Base-by-base conservation (phyloP, 2,797 vertebrate genomes). In the Prionace glauca region DNA sequence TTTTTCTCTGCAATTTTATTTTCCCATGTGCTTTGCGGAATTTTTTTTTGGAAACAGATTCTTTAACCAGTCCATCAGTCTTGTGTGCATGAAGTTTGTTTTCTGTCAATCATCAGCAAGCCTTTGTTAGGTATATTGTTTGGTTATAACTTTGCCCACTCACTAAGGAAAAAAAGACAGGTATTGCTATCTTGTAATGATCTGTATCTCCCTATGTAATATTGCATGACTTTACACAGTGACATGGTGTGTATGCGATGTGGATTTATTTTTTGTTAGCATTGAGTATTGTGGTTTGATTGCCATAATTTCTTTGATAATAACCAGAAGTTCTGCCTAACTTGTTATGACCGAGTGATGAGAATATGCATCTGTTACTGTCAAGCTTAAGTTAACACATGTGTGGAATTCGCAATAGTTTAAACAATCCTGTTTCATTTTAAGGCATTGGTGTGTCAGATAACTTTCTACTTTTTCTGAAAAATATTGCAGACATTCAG, bases 401-500 rank as follows among this genome's bases (percentile, higher is more conserved):
- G 56, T 90, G 88, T 91, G 60, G 56, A 84, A 16, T 36, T 62
- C 26, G 56, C 88, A 91, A 60, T 29, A 91, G 18, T 91, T 26
- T 65, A 62, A 45, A 60, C 56, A 60, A n/a, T n/a, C 12, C 29
- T 74, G 69, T 29, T 77, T 77, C 45, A 32, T 94, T 94, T 18
- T 67, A 69, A 93, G 67, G 36, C 69, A 26, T 92, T 56, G 29
- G 16, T 72, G 12, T 95, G 36, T 94, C 45, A 11, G 26, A 95
- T 95, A 74, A 74, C 45, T 77, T 95, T 74, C 29, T 56, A 71
- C 16, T 50, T 94, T 74, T 94, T 72, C 24, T 94, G 69, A 50
- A n/a, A 95, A 95, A 29, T 29, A 56, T 95, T 74, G 16, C 71
- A 95, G 93, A 95, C 50, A 72, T 95, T 95, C 93, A 95, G 45